Evolutionary conservation across 2,113 vertebrate species (phyloP).

Genomic region (Columba livia): DNA sequence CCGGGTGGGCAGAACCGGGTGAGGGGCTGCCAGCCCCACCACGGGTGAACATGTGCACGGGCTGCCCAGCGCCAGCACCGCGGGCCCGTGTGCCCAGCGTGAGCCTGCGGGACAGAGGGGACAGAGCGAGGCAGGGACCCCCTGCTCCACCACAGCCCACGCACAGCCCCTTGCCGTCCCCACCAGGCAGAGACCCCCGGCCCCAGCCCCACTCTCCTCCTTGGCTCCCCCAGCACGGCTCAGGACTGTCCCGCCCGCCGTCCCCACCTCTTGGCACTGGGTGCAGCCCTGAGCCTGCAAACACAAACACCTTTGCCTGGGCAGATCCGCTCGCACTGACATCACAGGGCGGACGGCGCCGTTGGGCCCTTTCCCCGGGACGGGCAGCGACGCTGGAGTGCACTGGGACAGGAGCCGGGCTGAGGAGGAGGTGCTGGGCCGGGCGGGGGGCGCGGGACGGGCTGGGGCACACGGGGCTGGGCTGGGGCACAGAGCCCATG

Average conservation of each 20-base stretch:
- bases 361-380: neutral
- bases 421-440: neutral
- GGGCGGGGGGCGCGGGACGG: accelerated
- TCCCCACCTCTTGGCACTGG: neutral
- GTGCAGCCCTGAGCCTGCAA: neutral
- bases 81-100: neutral
- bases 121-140: neutral
- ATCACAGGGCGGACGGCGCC: neutral
- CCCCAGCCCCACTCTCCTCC: neutral
- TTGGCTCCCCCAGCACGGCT: neutral
- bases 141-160: too few species aligned
- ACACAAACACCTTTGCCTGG: neutral
- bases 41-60: neutral
- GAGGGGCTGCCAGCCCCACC: neutral
- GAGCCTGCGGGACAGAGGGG: neutral
- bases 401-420: neutral
- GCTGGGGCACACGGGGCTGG: neutral
- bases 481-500: neutral
- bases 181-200: neutral
- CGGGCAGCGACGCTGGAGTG: neutral
- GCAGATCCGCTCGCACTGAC: neutral
- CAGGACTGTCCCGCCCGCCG: accelerated
- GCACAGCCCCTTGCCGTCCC: accelerated
- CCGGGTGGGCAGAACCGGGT: neutral
- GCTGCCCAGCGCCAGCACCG: neutral